Base-by-base conservation (phyloP, 2,888 invertebrate genomes). In the Mythimna lalbum region DNA sequence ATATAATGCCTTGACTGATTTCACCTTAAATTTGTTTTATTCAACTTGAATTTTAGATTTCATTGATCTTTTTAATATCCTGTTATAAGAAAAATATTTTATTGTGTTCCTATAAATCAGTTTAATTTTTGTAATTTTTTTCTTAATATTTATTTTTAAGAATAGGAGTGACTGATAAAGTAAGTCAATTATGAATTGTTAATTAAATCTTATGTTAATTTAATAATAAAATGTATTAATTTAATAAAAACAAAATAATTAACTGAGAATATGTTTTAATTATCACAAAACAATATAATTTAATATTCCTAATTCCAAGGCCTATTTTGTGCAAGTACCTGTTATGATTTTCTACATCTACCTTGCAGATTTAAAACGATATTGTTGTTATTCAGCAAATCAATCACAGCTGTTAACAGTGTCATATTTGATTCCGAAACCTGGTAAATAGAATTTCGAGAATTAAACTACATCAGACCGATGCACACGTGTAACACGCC, bases 271-370 rank as follows among this genome's bases (percentile, higher is more conserved):
- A 84, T 87, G 85, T 89, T 91, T 90, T 90, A 90, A 90, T 92
- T 92, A 94, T 92, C 89, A 94, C 89, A 93, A 90, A 90, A 90
- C 87, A 90, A 89, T 88, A 91, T 92, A 92, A 93, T 91, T 93
- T 92, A 93, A 87, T 89, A 86, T 78, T 83, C 85, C 93, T 91
- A 91, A 81, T 87, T 89, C 89, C 81, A 86, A 87, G 86, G 66
- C 80, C 89, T 90, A 90, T 91, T 90, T 90, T 87, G 82, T 79
- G 80, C n/a, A 62, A 63, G 63, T 56, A 43, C 0, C 14, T 43
- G 17, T 39, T 39, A 43, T 43, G 43, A 39, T 39, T 39, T 39
- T 43, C 4, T 17, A 19, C 43, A 43, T 14, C 43, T 43, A 43
- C 43, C 43, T 43, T 5, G 17, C 43, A 43, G 43, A 43, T 43